Base-by-base conservation (phyloP, 1,140 invertebrate species). In the Coboldia fuscipes region DNA sequence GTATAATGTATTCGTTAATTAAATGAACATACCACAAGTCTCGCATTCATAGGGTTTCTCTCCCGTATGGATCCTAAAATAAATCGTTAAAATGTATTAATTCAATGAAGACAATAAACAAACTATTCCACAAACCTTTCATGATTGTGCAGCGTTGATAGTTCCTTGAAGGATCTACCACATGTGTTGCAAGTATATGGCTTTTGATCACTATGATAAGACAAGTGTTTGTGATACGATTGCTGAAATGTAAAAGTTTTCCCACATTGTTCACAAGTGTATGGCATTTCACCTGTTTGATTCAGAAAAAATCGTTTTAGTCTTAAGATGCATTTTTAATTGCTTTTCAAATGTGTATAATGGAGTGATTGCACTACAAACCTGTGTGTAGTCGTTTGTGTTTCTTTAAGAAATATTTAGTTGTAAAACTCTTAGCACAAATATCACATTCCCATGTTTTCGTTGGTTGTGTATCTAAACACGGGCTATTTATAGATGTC, bases 171-270 rank as follows among this genome's bases (percentile, higher is more conserved):
- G 5, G 76, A 68, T 41, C 80, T 63, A 1, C 78, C 78, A 54
- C 84, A 89, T 42, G 75, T 72, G 10, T 47, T 56, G 47, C 82
- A 88, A 5, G 65, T 61, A 44, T 86, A 78, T 2, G 81, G 82
- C 45, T 84, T 83, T 41, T 84, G 79, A 45, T 83, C 75, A 35
- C 75, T 83, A 46, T 82, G 77, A 46, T 83, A 85, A 10, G 81
- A 60, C 43, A 82, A 67, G 56, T 90, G 84, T 46, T 85, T 86
- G 50, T 89, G 83, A 50, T 84, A 88, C 2, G 83, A 88, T 43
- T 89, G 84, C 56, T 85, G 81, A 52, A 85, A 85, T 16, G 80
- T 84, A 57, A 90, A 90, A 1, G 75, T 80, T 56, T 86, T 85
- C 33, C 74, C 75, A 51, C 85, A 90, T 46, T 78, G 70, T 21